Conservation (phyloP, 2,888 invertebrate genomes). For the Callyntrura sp. region DNA sequence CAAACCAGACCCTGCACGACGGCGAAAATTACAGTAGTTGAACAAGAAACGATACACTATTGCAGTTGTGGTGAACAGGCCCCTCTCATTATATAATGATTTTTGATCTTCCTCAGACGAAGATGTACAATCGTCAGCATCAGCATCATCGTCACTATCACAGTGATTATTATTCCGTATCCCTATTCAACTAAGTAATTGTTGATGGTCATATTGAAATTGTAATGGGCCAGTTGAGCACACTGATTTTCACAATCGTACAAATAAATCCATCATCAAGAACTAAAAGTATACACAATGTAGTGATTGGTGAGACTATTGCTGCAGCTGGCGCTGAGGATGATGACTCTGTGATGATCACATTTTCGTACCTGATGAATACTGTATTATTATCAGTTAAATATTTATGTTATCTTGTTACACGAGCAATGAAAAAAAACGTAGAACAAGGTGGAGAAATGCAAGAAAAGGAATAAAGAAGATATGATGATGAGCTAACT, state of each 20-base stretch:
- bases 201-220: slow-evolving; percentile 5
- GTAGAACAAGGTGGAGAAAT: slow-evolving; percentile 39
- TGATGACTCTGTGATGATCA: not conserved
- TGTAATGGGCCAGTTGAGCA: slow-evolving; percentile 1
- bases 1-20: slow-evolving; percentile 42
- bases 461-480: too few relatives aligned
- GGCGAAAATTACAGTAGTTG: not conserved
- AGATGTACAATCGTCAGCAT: not conserved
- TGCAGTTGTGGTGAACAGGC: not conserved
- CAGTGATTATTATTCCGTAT: slow-evolving; percentile 16
- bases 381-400: not conserved
- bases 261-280: slow-evolving; percentile 29
- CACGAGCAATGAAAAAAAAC: not conserved
- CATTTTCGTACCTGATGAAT: slow-evolving; percentile 23
- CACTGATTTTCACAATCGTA: slow-evolving; percentile 48
- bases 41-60: not conserved
- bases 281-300: not conserved
- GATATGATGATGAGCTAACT: slow-evolving; percentile 2
- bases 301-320: too few relatives aligned
- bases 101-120: too few relatives aligned
- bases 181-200: slow-evolving; percentile 25
- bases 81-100: slow-evolving; percentile 43
- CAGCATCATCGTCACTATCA: not conserved
- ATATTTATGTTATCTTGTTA: not conserved
- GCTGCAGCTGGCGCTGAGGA: too few relatives aligned